Percentiles rank a stretch among this genome's conserved stretches.
These are phyloP conservation scores for Elysia chlorotica DNA, from an alignment of 1,140 invertebrate species.

Conservation along the genomic window DNA sequence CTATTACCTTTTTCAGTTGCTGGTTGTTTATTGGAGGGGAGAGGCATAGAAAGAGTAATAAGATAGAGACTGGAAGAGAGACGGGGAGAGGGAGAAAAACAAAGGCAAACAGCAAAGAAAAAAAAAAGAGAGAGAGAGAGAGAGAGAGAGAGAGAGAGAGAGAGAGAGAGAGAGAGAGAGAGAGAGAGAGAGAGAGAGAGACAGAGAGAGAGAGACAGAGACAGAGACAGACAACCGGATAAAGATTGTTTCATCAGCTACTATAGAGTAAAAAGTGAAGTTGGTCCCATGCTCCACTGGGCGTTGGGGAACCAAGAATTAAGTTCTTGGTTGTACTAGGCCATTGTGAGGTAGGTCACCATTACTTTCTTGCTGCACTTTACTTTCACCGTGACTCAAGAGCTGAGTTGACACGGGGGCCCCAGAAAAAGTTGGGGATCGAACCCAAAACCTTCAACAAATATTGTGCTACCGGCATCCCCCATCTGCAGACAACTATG, in stretches of 20 bases:
- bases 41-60: too few species aligned
- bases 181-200: background rate
- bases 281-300: too few species aligned
- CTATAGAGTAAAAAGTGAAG: background rate
- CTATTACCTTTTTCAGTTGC: too few species aligned
- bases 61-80: too few species aligned
- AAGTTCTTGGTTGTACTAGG: background rate
- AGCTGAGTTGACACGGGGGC: too few species aligned
- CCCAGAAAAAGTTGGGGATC: too few species aligned
- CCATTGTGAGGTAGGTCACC: background rate
- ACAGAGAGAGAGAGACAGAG: background rate
- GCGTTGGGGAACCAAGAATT: background rate
- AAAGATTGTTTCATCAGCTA: background rate
- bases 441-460: too few species aligned
- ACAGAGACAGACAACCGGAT: slow-evolving; percentile 2
- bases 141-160: slow-evolving; percentile 9
- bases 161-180: slow-evolving; percentile 17
- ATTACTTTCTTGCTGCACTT: background rate
- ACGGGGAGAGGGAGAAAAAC: too few species aligned
- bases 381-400: background rate
- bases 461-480: too few species aligned
- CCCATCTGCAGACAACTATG: too few species aligned
- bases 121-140: slow-evolving; percentile 11
- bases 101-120: background rate
- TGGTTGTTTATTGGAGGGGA: too few species aligned